A percentile compares a stretch with the other conserved stretches of the same genome.
phyloP scores from a whole-genome alignment of 2,797 vertebrate genomes.

The Sebastes taczanowskii region DNA sequence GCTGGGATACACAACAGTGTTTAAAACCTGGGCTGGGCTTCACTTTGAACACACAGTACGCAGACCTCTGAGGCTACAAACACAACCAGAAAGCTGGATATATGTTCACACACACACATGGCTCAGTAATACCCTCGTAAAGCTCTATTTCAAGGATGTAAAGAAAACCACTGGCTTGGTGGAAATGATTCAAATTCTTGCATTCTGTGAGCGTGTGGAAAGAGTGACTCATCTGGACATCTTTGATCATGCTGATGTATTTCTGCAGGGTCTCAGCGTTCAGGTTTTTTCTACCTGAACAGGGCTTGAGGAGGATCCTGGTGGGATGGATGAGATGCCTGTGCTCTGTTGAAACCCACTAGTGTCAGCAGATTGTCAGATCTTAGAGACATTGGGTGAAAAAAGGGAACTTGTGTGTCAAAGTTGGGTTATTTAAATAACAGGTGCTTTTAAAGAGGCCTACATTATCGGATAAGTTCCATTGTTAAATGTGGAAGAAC shows the following conservation, averaged over 20 bases:
- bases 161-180: conserved; percentile 1
- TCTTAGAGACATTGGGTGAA: conserved; percentile 4
- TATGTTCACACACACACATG: conserved; percentile 4
- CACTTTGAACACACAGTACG: conserved; percentile 1
- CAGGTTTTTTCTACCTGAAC: neutral
- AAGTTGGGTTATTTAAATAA: conserved; percentile 5
- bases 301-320: neutral
- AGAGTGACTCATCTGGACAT: neutral
- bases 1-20: conserved; percentile 11
- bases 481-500: neutral
- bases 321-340: conserved; percentile 17
- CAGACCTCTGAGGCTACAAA: conserved; percentile 11
- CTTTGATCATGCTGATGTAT: neutral
- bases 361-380: conserved; percentile 18
- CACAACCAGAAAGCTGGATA: conserved; percentile 18
- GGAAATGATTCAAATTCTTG: conserved; percentile 10
- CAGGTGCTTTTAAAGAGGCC: neutral
- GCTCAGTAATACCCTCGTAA: conserved; percentile 5
- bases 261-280: neutral
- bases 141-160: conserved; percentile 18
- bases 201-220: conserved; percentile 1
- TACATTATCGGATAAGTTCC: neutral
- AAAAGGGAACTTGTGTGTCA: neutral
- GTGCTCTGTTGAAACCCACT: conserved; percentile 31
- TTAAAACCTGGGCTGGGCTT: conserved; percentile 34